Conservation (phyloP, 1,140 invertebrate species). For the Caenorhabditis inopinata region DNA sequence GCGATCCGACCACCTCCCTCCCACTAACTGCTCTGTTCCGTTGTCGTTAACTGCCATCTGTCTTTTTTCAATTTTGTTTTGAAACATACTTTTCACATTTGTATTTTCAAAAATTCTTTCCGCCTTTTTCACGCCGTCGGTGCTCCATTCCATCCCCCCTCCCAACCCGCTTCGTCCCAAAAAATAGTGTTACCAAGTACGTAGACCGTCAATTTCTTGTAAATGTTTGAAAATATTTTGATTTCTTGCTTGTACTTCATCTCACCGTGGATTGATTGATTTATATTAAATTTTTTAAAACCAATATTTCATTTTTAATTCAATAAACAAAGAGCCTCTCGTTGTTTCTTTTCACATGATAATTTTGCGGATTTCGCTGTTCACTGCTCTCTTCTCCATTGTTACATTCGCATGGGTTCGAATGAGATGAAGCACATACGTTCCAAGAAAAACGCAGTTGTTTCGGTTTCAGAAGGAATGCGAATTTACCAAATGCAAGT, state of each 20-base stretch:
- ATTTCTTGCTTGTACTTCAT: background rate
- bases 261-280: conserved; percentile 27
- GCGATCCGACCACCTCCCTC: background rate
- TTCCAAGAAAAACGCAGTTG: background rate
- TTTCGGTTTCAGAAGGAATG: background rate
- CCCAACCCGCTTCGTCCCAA: background rate
- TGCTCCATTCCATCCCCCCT: conserved; percentile 3
- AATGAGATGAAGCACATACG: too few relatives aligned
- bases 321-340: conserved; percentile 20
- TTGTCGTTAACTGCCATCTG: background rate
- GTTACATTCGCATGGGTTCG: background rate
- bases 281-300: conserved; percentile 21
- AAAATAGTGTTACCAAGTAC: conserved; percentile 1
- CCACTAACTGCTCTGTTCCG: background rate
- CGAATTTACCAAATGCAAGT: background rate
- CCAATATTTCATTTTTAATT: background rate
- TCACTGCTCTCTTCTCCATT: background rate
- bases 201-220: conserved; percentile 6
- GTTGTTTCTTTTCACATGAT: background rate
- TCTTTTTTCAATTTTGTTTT: background rate
- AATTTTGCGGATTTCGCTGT: background rate
- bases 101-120: background rate
- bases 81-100: background rate
- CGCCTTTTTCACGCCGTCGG: conserved; percentile 26
- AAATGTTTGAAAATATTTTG: background rate